Base-by-base conservation (phyloP, 2,113 vertebrate species). In the Takifugu bimaculatus region DNA sequence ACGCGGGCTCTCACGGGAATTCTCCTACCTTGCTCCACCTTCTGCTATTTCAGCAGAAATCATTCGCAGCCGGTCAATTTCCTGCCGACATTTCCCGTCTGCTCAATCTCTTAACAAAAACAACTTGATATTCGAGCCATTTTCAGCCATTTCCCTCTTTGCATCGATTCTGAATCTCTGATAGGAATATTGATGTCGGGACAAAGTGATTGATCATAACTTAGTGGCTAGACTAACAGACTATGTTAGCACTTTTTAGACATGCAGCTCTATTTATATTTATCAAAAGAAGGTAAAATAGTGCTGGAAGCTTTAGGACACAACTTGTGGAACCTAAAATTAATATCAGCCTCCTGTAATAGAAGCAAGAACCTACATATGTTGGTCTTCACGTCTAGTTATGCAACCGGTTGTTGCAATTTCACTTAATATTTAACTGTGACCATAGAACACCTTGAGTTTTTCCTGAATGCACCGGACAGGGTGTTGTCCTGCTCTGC, bases 31-130 rank as follows among this genome's bases (percentile, higher is more conserved):
- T 13, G 2, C 78, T 47, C 48, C 52, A 65, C 50, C 50, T 74
- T 86, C 65, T 82, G 76, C 75, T 74, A 58, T 47, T 70, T 86
- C 84, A 76, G 83, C 84, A 80, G 60, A 82, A 75, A 86, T 63
- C 35, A 27, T 68, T 68, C 13, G 20, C 58, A 72, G 64, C 69
- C 68, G 63, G 72, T 76, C 62, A 32, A 88, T 90, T 79, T 79
- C 82, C 59, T 74, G 73, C 72, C 66, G 76, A 74, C 69, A 68
- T 57, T 13, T 26, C 52, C 43, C 7, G n/a, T 59, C 28, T 71
- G 39, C 54, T 70, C 67, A 66, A 28, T 72, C 69, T 60, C 26
- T 59, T 54, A 73, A 54, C 2, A 68, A 60, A 52, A 68, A 54
- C 78, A 54, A 20, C 48, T 26, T 9, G 64, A 77, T 44, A 60